A percentile compares a stretch with the other conserved stretches of the same genome.
Evolutionary conservation across 1,140 invertebrate genomes (phyloP).

Genomic region (Chionoecetes opilio): DNA sequence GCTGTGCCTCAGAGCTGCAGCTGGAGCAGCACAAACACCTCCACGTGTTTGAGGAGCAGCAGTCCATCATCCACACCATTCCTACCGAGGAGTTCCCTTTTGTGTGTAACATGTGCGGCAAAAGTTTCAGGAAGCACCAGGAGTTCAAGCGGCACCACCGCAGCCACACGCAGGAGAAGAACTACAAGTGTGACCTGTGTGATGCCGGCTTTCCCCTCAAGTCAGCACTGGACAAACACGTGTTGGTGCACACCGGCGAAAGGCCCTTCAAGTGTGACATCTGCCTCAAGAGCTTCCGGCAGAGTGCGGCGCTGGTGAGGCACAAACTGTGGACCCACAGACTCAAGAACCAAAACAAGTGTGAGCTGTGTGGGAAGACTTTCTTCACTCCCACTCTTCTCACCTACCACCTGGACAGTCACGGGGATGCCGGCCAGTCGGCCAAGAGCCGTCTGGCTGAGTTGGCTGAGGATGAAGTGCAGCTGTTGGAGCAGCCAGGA

Average conservation of each 20-base stretch:
- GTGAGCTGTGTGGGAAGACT: conserved; percentile 81
- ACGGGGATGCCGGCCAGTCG: conserved; percentile 75
- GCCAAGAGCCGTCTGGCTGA: conserved; percentile 73
- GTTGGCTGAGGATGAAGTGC: conserved; percentile 46
- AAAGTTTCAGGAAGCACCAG: conserved; percentile 91
- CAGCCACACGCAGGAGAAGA: conserved; percentile 97
- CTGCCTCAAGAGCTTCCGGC: conserved; percentile 88
- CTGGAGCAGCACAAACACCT: conserved; percentile 79
- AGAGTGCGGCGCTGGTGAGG: conserved; percentile 84
- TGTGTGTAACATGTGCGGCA: conserved; percentile 85
- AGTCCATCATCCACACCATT: conserved; percentile 76
- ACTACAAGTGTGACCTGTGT: conserved; percentile 99
- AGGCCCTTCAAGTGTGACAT: conserved; percentile 83
- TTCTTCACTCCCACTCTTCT: conserved; percentile 79
- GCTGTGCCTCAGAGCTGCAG: conserved; percentile 78
- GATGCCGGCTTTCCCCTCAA: conserved; percentile 98
- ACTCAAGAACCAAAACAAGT: conserved; percentile 81
- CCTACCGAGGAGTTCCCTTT: conserved; percentile 78
- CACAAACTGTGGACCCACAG: conserved; percentile 81
- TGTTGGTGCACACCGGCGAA: conserved; percentile 90
- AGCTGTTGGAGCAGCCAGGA: conserved; percentile 49
- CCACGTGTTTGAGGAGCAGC: conserved; percentile 78
- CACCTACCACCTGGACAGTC: conserved; percentile 78
- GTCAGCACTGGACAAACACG: conserved; percentile 99
- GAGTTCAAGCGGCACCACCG: conserved; percentile 76